Evolutionary conservation across 2,797 vertebrate genomes (phyloP).

Genomic region (Lithobates pipiens): DNA sequence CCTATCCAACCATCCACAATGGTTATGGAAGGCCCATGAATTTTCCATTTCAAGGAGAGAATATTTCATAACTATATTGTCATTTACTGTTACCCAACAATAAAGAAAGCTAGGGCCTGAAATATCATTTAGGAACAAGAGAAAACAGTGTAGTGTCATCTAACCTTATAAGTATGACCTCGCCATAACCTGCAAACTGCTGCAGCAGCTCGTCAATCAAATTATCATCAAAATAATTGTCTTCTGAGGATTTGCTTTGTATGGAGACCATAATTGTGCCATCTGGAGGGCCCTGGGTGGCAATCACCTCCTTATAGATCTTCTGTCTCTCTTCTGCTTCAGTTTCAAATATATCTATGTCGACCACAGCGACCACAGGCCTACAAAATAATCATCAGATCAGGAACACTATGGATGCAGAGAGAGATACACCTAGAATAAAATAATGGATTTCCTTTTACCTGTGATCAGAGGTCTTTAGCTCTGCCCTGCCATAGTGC

Average conservation of each 20-base stretch:
- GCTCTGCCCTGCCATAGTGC: conserved; percentile 94
- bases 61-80: no score
- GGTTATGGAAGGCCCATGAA: no score
- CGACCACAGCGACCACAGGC: conserved; percentile 92
- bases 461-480: conserved; percentile 99
- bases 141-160: not conserved
- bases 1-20: no score
- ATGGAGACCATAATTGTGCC: conserved; percentile 94
- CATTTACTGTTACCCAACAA: no score
- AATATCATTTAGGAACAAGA: no score
- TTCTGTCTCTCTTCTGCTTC: conserved; percentile 92
- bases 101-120: no score
- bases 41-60: no score
- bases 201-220: conserved; percentile 95
- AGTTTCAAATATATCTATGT: conserved; percentile 95
- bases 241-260: conserved; percentile 84
- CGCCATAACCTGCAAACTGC: conserved; percentile 90
- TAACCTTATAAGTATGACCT: conserved; percentile 97
- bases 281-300: conserved; percentile 92
- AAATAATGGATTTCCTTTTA: not conserved
- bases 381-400: conserved; percentile 69
- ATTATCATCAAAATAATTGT: conserved; percentile 88
- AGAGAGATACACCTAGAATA: not conserved
- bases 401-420: not conserved
- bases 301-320: conserved; percentile 94